Evolutionary conservation across 2,888 invertebrate genomes (phyloP), one percentile per base, ranked within the genome.

Genomic region (Tribolium freemani): DNA sequence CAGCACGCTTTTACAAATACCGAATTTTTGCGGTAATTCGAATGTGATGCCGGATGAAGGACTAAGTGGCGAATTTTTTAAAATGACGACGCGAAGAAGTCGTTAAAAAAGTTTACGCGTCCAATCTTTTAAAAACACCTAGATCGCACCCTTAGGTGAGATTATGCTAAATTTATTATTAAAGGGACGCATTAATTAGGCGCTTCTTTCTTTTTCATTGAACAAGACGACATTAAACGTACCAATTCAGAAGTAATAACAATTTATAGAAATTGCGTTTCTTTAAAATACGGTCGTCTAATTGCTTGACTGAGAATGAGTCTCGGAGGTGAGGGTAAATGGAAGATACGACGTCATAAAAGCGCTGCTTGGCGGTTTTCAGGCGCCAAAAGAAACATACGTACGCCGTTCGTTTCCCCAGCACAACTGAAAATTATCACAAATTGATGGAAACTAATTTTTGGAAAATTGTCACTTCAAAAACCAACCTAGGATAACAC

Each of bases 291-390:
- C 81, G 78, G 81, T 79, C 81, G 79, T 83, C 83, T 86, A 86
- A 85, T 86, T 85, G 85, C 82, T 83, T 84, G 83, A 82, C 82
- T 83, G 83, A 84, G 83, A 86, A 86, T 84, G 84, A 83, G 84
- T 84, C 84, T 84, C 84, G 74, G 79, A 79, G 80, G 83, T 74
- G 77, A 79, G 78, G 80, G 80, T 76, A 81, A 82, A 77, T 74
- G 78, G 78, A 82, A 83, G 83, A 79, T 83, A 83, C 80, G 82
- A 80, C 80, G 76, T 76, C 82, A 82, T 83, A 84, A 83, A 83
- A 83, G 83, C 81, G 79, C 82, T 75, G 78, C 79, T 79, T 79
- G 79, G 78, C 77, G 79, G 80, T 8, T 78, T 81, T 80, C 77
- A 79, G 80, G 78, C 11, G 57, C 16, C 57, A 13, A 57, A 57